Evolutionary conservation across 2,888 invertebrate genomes (phyloP).

Genomic region (Lasioglossum oenotherae): DNA sequence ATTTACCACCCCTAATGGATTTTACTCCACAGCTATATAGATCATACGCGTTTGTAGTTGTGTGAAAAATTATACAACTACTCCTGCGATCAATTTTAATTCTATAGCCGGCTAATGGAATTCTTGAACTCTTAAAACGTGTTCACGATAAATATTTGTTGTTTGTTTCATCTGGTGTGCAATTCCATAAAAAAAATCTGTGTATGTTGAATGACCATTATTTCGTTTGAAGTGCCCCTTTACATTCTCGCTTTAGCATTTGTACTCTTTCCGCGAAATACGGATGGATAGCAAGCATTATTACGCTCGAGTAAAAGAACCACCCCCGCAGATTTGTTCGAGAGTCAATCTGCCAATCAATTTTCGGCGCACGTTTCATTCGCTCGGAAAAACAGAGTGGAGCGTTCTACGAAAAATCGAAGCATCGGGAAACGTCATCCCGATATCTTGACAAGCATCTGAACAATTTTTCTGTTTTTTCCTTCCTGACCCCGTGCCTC

Average conservation of each 20-base stretch:
- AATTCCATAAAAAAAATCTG: neutral
- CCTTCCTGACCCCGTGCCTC: neutral
- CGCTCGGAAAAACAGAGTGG: constrained; percentile 9
- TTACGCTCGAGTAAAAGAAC: neutral
- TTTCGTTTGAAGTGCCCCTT: neutral
- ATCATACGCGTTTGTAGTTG: neutral
- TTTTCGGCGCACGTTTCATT: neutral
- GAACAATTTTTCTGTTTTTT: constrained; percentile 2
- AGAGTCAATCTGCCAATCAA: constrained; percentile 14
- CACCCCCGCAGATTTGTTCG: neutral
- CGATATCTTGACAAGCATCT: constrained; percentile 20
- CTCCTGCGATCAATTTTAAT: neutral
- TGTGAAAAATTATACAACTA: neutral
- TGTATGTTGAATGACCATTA: neutral
- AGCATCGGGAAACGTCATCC: neutral
- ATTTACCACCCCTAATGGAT: neutral
- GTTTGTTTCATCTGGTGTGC: neutral
- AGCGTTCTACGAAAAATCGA: neutral
- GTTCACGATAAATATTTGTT: neutral
- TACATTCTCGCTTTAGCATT: neutral
- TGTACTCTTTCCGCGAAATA: neutral
- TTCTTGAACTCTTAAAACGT: neutral
- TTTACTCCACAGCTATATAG: neutral
- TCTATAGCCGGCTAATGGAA: neutral
- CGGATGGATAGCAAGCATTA: neutral